These are phyloP conservation scores for Silurus glanis DNA, from an alignment of 2,113 vertebrate genomes.

Conservation along the genomic window DNA sequence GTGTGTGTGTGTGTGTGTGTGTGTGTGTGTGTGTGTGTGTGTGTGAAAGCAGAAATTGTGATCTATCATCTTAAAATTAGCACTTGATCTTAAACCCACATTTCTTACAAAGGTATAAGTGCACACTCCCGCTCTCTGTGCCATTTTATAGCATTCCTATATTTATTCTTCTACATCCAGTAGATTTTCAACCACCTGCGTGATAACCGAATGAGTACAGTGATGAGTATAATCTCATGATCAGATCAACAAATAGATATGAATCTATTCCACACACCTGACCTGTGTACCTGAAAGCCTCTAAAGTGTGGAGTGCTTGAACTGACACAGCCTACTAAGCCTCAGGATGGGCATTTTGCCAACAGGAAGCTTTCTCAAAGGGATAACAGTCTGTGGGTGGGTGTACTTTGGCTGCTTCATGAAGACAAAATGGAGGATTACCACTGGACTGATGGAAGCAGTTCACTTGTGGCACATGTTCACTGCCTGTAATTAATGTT, in stretches of 20 bases:
- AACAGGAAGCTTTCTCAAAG: slow-evolving; percentile 51
- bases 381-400: slow-evolving; percentile 43
- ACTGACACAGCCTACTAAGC: slow-evolving; percentile 38
- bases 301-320: slow-evolving; percentile 32
- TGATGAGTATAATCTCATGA: neutral
- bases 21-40: neutral
- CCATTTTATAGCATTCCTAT: neutral
- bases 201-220: neutral
- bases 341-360: slow-evolving; percentile 36
- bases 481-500: slow-evolving; percentile 17
- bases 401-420: slow-evolving; percentile 42
- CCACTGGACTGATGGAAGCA: slow-evolving; percentile 40
- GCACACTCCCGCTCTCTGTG: too few relatives aligned
- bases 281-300: slow-evolving; percentile 19
- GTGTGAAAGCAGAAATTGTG: neutral
- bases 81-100: neutral
- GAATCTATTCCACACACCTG: slow-evolving; percentile 17
- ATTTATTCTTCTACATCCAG: neutral
- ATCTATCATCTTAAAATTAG: neutral
- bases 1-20: neutral
- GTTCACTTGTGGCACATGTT: slow-evolving; percentile 22
- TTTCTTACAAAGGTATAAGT: neutral
- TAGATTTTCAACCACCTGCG: neutral
- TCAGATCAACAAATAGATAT: slow-evolving; percentile 5
- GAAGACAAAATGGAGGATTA: slow-evolving; percentile 51